These are phyloP conservation scores for Anoplolepis gracilipes DNA, from an alignment of 1,140 invertebrate species.

Conservation along the genomic window DNA sequence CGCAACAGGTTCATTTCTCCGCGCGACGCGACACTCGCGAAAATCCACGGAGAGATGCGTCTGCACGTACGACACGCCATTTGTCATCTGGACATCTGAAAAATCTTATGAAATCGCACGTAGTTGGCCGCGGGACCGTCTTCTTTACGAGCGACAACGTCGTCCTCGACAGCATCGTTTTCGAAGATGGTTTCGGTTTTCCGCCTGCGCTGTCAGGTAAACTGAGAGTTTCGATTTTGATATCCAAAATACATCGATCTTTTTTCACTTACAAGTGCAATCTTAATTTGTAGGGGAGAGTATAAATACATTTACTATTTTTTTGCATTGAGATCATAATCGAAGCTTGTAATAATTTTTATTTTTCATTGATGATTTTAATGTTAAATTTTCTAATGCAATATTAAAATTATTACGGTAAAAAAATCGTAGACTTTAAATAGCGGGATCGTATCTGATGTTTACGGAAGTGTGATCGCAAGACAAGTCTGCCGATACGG, in stretches of 20 bases:
- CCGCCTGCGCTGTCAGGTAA: neutral
- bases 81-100: slow-evolving; percentile 79
- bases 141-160: slow-evolving; percentile 68
- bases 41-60: slow-evolving; percentile 80
- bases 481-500: slow-evolving; percentile 23
- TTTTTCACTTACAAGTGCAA: neutral
- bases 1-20: slow-evolving; percentile 84
- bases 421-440: neutral
- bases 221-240: neutral
- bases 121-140: slow-evolving; percentile 40
- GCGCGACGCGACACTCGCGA: slow-evolving; percentile 64
- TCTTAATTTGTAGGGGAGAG: no score
- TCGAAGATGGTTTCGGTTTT: neutral
- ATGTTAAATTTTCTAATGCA: neutral
- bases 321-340: neutral
- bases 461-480: slow-evolving; percentile 30
- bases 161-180: neutral
- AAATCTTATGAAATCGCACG: slow-evolving; percentile 70
- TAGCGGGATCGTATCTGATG: neutral
- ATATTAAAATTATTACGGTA: neutral
- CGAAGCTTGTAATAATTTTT: neutral
- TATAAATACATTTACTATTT: no score
- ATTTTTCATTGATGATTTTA: neutral
- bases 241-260: neutral
- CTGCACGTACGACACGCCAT: slow-evolving; percentile 71